Base-by-base conservation (phyloP, 2,888 invertebrate genomes). In the Eubasilissa splendida region DNA sequence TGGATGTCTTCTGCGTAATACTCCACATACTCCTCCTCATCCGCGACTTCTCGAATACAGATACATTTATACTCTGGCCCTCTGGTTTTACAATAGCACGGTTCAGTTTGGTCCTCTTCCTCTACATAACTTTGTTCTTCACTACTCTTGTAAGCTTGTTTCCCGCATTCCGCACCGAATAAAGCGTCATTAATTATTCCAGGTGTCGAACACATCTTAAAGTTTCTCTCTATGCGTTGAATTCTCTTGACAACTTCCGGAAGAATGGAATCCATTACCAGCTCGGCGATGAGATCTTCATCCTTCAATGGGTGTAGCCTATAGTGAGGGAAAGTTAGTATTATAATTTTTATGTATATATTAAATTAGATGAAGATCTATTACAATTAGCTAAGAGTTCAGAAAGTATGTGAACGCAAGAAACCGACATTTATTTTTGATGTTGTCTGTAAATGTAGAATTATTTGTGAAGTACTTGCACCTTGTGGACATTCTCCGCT, bases 181-280 rank as follows among this genome's bases (percentile, higher is more conserved):
- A 71, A 10, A 9, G 54, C 22, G 9, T 71, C 54, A 14, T 14
- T 42, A n/a, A 71, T 56, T 7, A 71, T 71, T 52, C 54, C 33
- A 9, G 71, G 56, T 12, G 56, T 56, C 22, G 53, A 53, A 33
- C 54, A 14, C 31, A 7, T 22, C 56, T 56, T 71, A 1, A 71
- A n/a, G 31, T 56, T 54, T 22, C 71, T 63, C 54, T 66, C 53
- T 11, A 53, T 66, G 12, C 76, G 56, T 76, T 76, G 66, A 33
- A 76, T 76, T 42, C 42, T 54, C 54, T 76, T 65, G 31, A 66
- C 76, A 11, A 76, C 76, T 33, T 54, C 53, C 8, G 76, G 76
- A 3, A 76, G 68, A 7, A 76, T 42, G 31, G 58, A 65, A 33
- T 76, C 76, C 76, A 76, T 76, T 31, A 76, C 63, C 54, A 76